phyloP scores from a whole-genome alignment of 2,113 vertebrate genomes.

The Forbesichthys agassizii region DNA sequence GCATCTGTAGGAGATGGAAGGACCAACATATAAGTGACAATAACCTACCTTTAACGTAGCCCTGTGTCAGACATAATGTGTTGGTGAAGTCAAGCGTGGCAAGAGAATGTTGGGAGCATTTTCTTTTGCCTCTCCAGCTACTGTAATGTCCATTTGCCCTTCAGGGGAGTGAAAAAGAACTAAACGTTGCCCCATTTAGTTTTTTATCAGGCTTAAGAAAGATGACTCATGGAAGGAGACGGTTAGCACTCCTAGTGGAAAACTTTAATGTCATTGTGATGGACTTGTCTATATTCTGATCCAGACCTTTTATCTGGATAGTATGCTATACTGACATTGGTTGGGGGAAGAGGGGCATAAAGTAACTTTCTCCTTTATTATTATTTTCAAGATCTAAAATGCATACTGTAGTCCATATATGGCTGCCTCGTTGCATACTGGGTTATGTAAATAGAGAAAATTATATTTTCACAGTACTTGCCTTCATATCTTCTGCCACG shows the following conservation, averaged over 20 bases:
- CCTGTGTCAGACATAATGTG: conserved; percentile 16
- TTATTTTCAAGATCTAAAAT: conserved; percentile 3
- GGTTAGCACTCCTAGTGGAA: conserved; percentile 42
- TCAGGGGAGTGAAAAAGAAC: conserved; percentile 15
- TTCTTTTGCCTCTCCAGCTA: conserved; percentile 14
- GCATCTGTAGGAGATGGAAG: conserved; percentile 22
- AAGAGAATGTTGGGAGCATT: conserved; percentile 1
- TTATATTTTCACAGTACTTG: too few species aligned
- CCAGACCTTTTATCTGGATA: conserved; percentile 45
- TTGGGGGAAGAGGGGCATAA: conserved; percentile 39
- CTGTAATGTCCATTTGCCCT: conserved; percentile 15
- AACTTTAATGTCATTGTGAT: conserved; percentile 31
- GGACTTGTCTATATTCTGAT: conserved; percentile 25
- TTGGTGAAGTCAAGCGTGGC: conserved; percentile 7
- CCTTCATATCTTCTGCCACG: neutral
- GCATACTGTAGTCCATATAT: neutral
- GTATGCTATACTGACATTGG: conserved; percentile 45
- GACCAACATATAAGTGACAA: conserved; percentile 13
- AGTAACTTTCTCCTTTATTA: conserved; percentile 10
- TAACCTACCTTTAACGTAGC: conserved; percentile 24
- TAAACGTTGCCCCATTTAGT: conserved; percentile 38
- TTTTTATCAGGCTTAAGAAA: conserved; percentile 39
- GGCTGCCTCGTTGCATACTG: conserved; percentile 4
- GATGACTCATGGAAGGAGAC: conserved; percentile 47
- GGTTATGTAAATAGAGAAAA: neutral